phyloP scores from a whole-genome alignment of 2,888 invertebrate genomes.

The Vesta saturnalis region DNA sequence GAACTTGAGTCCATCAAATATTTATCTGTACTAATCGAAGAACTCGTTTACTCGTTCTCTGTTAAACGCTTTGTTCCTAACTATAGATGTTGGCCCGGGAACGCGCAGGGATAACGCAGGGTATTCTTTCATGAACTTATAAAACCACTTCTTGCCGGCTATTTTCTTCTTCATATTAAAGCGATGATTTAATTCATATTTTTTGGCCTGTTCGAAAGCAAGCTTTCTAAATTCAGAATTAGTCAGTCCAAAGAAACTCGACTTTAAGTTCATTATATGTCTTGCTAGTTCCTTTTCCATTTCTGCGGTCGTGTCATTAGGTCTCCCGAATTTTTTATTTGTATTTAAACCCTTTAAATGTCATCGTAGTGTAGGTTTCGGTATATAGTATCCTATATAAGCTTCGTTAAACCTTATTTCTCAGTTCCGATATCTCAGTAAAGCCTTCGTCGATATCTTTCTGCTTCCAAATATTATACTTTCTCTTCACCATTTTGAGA shows the following conservation, averaged over 20 bases:
- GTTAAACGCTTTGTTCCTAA: constrained; percentile 44
- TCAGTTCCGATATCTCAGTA: constrained; percentile 22
- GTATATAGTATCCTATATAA: constrained; percentile 28
- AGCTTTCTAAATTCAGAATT: constrained; percentile 33
- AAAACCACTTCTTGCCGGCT: constrained; percentile 40
- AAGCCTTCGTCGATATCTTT: constrained; percentile 33
- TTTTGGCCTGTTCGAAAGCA: constrained; percentile 35
- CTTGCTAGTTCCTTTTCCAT: too few species aligned
- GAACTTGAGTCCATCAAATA: constrained; percentile 19
- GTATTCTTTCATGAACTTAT: constrained; percentile 38
- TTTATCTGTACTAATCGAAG: constrained; percentile 45
- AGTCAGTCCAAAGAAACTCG: constrained; percentile 32
- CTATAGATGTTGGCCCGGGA: constrained; percentile 41
- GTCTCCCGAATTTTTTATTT: too few species aligned
- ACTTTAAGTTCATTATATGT: constrained; percentile 33
- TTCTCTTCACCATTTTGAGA: too few species aligned
- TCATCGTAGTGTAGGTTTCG: constrained; percentile 31
- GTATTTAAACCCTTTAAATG: constrained; percentile 30
- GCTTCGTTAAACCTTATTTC: constrained; percentile 32
- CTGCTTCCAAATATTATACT: constrained; percentile 14
- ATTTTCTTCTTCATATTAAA: constrained; percentile 27
- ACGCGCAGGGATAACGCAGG: constrained; percentile 35
- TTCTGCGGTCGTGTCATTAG: too few species aligned
- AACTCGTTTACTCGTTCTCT: constrained; percentile 42
- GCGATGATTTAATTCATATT: constrained; percentile 33